These are phyloP conservation scores for Argyra leucocephala DNA, from an alignment of 2,888 invertebrate genomes.

Conservation along the genomic window DNA sequence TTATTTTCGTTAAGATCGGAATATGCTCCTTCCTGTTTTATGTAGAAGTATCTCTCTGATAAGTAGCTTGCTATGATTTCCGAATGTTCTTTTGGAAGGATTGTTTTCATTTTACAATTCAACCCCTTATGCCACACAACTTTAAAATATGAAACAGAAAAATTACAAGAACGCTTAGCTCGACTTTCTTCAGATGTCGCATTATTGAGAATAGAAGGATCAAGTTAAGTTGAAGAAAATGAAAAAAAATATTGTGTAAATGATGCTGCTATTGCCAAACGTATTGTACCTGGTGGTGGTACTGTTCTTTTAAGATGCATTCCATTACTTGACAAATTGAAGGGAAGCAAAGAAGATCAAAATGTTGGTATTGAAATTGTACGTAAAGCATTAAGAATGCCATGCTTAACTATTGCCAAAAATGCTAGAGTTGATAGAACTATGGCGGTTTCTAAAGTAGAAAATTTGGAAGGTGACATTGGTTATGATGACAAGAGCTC, in stretches of 20 bases:
- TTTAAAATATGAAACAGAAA: conserved; percentile 88
- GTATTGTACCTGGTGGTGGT: conserved; percentile 74
- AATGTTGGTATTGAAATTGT: conserved; percentile 64
- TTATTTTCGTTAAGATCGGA: no score
- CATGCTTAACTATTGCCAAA: conserved; percentile 72
- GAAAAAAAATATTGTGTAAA: conserved; percentile 89
- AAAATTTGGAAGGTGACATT: conserved; percentile 57
- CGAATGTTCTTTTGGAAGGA: no score
- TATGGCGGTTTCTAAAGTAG: conserved; percentile 78
- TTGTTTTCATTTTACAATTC: no score
- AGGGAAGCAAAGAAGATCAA: conserved; percentile 62
- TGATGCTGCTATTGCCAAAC: conserved; percentile 91
- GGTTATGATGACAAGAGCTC: conserved; percentile 80
- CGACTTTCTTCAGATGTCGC: conserved; percentile 72
- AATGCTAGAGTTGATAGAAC: conserved; percentile 87
- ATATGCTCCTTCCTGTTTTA: no score
- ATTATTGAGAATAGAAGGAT: conserved; percentile 68
- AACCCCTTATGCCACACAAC: no score
- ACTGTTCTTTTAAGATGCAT: conserved; percentile 74
- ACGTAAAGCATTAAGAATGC: conserved; percentile 68
- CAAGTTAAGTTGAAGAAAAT: conserved; percentile 79
- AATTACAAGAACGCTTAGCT: conserved; percentile 78
- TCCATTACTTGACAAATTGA: conserved; percentile 53
- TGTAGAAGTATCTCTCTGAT: no score
- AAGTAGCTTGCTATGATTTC: no score